Evolutionary conservation across 2,797 vertebrate species (phyloP), one percentile per base, ranked within the genome.

Genomic region (Trematomus bernacchii): DNA sequence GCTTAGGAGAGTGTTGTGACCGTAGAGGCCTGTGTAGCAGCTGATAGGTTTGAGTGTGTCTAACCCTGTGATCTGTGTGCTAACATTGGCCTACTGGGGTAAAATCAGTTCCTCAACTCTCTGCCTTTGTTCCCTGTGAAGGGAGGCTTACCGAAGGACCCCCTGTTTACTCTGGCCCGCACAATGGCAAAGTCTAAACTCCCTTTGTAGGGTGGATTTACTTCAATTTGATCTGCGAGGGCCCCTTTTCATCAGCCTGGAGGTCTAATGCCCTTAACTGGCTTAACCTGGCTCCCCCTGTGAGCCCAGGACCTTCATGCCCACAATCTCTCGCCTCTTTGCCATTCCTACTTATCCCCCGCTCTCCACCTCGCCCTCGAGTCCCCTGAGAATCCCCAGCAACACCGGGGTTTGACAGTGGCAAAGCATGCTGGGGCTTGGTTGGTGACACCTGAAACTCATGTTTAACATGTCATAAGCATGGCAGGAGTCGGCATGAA

Each of bases 201-300:
- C 94, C 90, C 93, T 92, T 95, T 96, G 95, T 96, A 85, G 89
- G 90, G 87, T 90, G 94, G 96, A 96, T 96, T 96, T 96, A 93
- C 92, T 95, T 95, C 91, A 89, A 94, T 96, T 96, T 95, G 95
- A 96, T 95, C 94, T 93, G 89, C 84, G 83, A 93, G 89, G 95
- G 94, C 92, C 92, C 91, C 91, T 94, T 96, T 97, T 97, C 95
- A 96, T 96, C 95, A 95, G 94, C 91, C 90, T 92, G 95, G 96
- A 96, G 96, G 96, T 96, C 95, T 96, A 96, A 96, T 95, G 93
- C 94, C 95, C 92, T 95, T 94, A 96, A 95, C 93, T 93, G 95
- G 95, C 94, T 96, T 96, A 95, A 85, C 61, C 93, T 95, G 91
- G 93, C 95, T 94, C 94, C 95, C 95, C 92, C 87, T 90, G 91